phyloP scores from a whole-genome alignment of 1,140 invertebrate genomes.

The Drosophila sechellia region DNA sequence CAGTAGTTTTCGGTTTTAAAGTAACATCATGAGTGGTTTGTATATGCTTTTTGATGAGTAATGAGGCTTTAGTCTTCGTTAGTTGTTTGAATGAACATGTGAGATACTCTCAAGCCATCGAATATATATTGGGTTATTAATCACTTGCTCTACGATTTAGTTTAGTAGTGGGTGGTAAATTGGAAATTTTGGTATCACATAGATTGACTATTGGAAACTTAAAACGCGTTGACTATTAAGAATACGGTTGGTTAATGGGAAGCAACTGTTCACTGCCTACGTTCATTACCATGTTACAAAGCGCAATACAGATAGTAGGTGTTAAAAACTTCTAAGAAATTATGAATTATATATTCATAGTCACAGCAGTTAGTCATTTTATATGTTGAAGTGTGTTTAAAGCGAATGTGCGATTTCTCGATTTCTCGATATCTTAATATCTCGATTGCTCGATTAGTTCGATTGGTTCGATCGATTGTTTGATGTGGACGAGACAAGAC shows the following conservation, averaged over 20 bases:
- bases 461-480: not conserved
- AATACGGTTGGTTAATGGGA: conserved; percentile 11
- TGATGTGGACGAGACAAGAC: not conserved
- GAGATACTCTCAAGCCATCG: conserved; percentile 52
- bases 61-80: conserved; percentile 13
- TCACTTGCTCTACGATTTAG: conserved; percentile 38
- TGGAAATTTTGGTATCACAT: conserved; percentile 19
- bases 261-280: conserved; percentile 32
- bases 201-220: conserved; percentile 6
- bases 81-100: conserved; percentile 40
- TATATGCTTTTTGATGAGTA: conserved; percentile 21
- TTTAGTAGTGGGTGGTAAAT: conserved; percentile 15
- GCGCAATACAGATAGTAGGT: conserved; percentile 10
- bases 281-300: conserved; percentile 9
- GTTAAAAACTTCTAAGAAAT: conserved; percentile 8
- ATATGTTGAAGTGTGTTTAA: conserved; percentile 8
- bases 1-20: conserved; percentile 37
- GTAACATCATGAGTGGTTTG: conserved; percentile 10
- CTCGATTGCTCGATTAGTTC: no score
- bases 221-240: conserved; percentile 12
- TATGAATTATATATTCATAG: conserved; percentile 1
- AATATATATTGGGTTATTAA: conserved; percentile 33
- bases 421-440: no score
- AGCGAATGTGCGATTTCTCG: not conserved
- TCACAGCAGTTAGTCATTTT: not conserved